Base-by-base conservation (phyloP, 2,113 vertebrate genomes). In the Stictonetta naevosa region DNA sequence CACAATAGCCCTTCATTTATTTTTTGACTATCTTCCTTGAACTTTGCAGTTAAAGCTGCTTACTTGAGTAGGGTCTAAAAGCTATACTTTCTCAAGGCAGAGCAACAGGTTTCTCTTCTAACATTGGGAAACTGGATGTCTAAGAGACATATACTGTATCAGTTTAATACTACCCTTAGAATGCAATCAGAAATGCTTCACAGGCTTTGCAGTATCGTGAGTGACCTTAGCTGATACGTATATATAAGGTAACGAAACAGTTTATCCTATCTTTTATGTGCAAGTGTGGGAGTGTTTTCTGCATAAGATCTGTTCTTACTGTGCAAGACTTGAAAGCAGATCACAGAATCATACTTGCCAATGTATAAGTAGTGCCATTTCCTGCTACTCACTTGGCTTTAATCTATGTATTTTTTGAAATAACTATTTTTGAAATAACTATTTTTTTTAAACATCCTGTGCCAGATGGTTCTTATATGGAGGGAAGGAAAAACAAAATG, bases 151-250 rank as follows among this genome's bases (percentile, higher is more conserved):
- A 10, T 64, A 58, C 38, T 56, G 3, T 2, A 4, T 2, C 71
- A 42, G 21, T 19, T 59, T 50, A 52, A 42, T 58, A 1, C 6
- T 25, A 31, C 22, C 48, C 20, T 22, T 44, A 13, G 60, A 66
- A 48, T 10, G 33, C 6, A 60, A 21, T 0, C 0, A 1, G 34
- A 13, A 36, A 31, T 63, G 6, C 42, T 75, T 19, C 5, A 4
- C 19, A 63, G 7, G 29, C 34, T 59, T 1, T 33, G 10, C 69
- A 84, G 21, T 56, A 34, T 33, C 4, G 3, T 2, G 13, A 46
- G 16, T 25, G 13, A 23, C 42, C 0, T 1, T 33, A 46, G 10
- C 13, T 73, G 44, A n/a, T 4, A 7, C 23, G 4, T 88, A n/a
- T 2, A 1, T 14, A 20, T 16, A 31, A 11, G 13, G 19, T 11